Percentiles rank a stretch among this genome's conserved stretches.
These are phyloP conservation scores for Rhopilema esculentum DNA, from an alignment of 30 jellyfish, hydroid and myxozoan species.

Conservation along the genomic window DNA sequence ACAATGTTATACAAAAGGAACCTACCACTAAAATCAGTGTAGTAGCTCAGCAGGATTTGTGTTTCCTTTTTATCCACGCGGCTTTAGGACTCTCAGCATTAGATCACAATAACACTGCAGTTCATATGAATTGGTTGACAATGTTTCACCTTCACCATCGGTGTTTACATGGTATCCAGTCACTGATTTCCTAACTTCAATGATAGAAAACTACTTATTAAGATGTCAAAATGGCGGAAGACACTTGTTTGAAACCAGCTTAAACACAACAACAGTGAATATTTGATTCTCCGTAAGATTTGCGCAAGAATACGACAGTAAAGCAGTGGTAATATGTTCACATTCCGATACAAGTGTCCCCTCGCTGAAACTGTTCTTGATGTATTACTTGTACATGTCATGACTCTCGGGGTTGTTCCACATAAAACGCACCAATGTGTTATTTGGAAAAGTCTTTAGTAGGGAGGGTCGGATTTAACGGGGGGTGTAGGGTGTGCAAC, in stretches of 20 bases:
- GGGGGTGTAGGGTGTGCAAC: no score
- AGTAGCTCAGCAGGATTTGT: background rate
- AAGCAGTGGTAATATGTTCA: background rate
- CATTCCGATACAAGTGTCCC: background rate
- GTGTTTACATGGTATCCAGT: background rate
- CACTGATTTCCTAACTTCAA: background rate
- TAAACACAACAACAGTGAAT: background rate
- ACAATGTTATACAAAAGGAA: background rate
- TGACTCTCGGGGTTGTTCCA: background rate
- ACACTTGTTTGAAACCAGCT: background rate
- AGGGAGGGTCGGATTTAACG: no score
- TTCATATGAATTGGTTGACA: background rate
- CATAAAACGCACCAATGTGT: no score
- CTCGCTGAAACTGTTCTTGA: background rate
- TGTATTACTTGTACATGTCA: background rate
- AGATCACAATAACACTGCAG: background rate
- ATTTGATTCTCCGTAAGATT: background rate
- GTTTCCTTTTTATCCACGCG: background rate
- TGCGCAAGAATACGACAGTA: background rate
- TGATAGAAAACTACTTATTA: background rate
- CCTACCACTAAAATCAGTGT: background rate
- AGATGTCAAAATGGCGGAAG: background rate
- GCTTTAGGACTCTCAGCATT: background rate
- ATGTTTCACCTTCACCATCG: background rate
- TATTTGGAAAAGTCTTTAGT: background rate